Evolutionary conservation across 2,888 invertebrate species (phyloP).

Genomic region (Holacanthella duospinosa): DNA sequence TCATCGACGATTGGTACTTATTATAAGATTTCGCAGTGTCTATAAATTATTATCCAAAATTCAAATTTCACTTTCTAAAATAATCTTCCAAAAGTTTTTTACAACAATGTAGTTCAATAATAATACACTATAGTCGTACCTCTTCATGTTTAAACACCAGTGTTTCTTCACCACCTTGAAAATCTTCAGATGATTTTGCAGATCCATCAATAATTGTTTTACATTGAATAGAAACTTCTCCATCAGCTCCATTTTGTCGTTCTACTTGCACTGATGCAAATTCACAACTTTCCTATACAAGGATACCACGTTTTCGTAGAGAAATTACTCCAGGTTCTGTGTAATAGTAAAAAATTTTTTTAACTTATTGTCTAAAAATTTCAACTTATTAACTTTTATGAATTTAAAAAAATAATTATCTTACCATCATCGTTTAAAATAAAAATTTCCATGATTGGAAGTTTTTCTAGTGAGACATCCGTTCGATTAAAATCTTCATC

Average conservation of each 20-base stretch:
- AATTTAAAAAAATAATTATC: too few species aligned
- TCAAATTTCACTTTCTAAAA: constrained; percentile 14
- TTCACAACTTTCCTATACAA: constrained; percentile 49
- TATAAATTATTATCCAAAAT: constrained; percentile 33
- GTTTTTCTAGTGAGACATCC: constrained; percentile 45
- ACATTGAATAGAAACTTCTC: constrained; percentile 46
- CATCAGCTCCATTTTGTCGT: constrained; percentile 48
- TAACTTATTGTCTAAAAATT: not conserved
- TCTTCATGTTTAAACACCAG: constrained; percentile 45
- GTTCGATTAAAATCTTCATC: constrained; percentile 38
- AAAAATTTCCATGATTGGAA: constrained; percentile 49
- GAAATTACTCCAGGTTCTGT: constrained; percentile 49
- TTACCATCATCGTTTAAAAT: constrained; percentile 52
- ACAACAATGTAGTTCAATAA: too few species aligned
- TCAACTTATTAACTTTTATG: too few species aligned
- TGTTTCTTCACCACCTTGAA: constrained; percentile 46
- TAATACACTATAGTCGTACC: too few species aligned
- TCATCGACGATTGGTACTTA: constrained; percentile 50
- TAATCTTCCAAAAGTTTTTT: not conserved
- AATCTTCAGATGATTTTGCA: constrained; percentile 48
- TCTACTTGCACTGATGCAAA: constrained; percentile 45
- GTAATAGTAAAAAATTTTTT: constrained; percentile 16
- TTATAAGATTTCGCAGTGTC: constrained; percentile 46
- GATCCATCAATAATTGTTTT: constrained; percentile 49
- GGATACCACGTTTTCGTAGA: constrained; percentile 48